Conservation (phyloP, 2,113 vertebrate species). For the Fregata magnificens region DNA sequence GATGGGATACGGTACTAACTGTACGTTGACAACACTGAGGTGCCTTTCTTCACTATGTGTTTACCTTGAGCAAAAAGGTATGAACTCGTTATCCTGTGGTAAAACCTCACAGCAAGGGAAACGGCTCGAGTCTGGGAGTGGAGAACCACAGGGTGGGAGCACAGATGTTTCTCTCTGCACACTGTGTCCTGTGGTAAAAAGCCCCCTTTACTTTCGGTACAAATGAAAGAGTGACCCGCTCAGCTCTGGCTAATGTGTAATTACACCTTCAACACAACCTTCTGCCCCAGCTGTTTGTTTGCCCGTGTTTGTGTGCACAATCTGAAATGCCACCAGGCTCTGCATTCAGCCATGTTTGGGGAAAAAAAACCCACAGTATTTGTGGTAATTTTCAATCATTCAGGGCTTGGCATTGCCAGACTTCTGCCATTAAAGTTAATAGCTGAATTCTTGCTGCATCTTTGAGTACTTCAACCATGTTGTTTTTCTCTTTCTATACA, state of each 20-base stretch:
- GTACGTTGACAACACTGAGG: background rate
- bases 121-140: background rate
- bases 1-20: background rate
- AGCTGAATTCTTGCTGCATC: background rate
- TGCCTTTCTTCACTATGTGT: background rate
- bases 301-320: background rate
- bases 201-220: background rate
- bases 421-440: background rate
- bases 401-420: background rate
- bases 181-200: background rate
- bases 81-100: background rate
- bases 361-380: background rate
- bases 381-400: background rate
- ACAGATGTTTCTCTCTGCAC: background rate
- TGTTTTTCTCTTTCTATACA: background rate
- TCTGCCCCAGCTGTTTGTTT: background rate
- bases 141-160: background rate
- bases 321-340: background rate
- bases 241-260: slow-evolving; percentile 15
- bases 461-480: background rate
- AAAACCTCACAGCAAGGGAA: background rate
- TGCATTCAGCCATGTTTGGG: background rate
- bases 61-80: background rate
- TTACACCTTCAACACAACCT: slow-evolving; percentile 3
- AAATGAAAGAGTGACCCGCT: background rate